Evolutionary conservation across 2,888 invertebrate species (phyloP).

Genomic region (Cantharis rufa): DNA sequence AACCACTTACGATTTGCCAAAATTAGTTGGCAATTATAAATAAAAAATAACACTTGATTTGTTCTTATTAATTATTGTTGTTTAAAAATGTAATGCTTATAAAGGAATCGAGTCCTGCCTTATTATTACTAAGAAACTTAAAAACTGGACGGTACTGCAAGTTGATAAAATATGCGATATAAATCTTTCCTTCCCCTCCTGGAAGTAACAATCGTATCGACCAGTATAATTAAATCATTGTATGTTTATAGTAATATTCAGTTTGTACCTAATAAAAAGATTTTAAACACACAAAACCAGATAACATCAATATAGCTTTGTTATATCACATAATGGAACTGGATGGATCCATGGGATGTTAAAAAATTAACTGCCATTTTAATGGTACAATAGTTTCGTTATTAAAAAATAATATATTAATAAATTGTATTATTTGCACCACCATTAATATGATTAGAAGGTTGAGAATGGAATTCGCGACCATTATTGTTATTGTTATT

Average conservation of each 20-base stretch:
- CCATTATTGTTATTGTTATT: neutral
- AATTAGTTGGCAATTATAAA: no score
- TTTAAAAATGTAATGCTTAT: no score
- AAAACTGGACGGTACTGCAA: no score
- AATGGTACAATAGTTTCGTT: neutral
- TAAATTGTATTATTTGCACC: slow-evolving; percentile 1
- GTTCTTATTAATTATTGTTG: no score
- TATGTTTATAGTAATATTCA: neutral
- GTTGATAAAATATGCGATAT: no score
- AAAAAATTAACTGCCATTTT: slow-evolving; percentile 7
- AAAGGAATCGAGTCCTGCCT: no score
- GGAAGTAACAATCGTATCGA: neutral
- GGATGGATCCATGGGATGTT: neutral
- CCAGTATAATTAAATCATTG: neutral
- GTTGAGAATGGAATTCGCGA: slow-evolving; percentile 1
- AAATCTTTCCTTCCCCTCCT: neutral
- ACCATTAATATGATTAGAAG: slow-evolving; percentile 6
- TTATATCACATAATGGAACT: slow-evolving; percentile 11
- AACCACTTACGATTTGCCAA: no score
- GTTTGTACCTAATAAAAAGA: neutral
- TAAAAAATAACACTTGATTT: no score
- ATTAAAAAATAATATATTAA: neutral
- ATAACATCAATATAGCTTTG: slow-evolving; percentile 1
- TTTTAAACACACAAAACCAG: neutral
- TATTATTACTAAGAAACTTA: no score